Conservation (phyloP, 2,888 invertebrate genomes). For the Timema podura region DNA sequence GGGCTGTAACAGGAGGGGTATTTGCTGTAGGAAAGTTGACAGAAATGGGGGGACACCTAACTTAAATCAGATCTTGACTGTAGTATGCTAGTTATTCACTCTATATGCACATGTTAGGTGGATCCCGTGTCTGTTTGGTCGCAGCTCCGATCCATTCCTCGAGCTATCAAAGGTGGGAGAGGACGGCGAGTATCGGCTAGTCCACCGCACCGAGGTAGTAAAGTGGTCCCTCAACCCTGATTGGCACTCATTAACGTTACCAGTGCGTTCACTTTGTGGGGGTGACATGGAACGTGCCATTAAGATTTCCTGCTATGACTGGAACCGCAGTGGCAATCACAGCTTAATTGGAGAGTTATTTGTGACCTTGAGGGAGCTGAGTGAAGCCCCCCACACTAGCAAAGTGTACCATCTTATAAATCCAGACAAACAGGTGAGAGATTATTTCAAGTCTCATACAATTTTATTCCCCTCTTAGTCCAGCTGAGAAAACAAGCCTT, state of each 20-base stretch:
- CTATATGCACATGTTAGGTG: not conserved
- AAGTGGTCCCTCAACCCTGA: constrained; percentile 51
- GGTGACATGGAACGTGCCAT: constrained; percentile 52
- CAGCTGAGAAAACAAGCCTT: too few species aligned
- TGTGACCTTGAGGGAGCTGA: constrained; percentile 46
- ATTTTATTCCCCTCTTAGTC: too few species aligned
- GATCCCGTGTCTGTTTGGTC: constrained; percentile 22
- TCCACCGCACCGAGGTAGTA: constrained; percentile 52
- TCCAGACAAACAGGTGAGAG: constrained; percentile 38
- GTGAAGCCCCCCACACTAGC: constrained; percentile 40
- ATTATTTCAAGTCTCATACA: too few species aligned
- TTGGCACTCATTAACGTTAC: constrained; percentile 49
- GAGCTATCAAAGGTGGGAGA: constrained; percentile 46
- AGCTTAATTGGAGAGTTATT: constrained; percentile 48
- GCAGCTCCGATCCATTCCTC: constrained; percentile 39
- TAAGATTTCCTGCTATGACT: constrained; percentile 48
- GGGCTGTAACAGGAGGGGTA: too few species aligned
- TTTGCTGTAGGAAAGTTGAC: too few species aligned
- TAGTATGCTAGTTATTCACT: not conserved
- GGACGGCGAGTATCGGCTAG: constrained; percentile 46
- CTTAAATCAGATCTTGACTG: too few species aligned
- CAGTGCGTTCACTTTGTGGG: constrained; percentile 48
- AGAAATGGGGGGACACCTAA: too few species aligned
- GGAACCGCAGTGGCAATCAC: constrained; percentile 48
- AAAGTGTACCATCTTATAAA: constrained; percentile 42